phyloP scores from a whole-genome alignment of 1,140 invertebrate genomes.

The Monochamus saltuarius region DNA sequence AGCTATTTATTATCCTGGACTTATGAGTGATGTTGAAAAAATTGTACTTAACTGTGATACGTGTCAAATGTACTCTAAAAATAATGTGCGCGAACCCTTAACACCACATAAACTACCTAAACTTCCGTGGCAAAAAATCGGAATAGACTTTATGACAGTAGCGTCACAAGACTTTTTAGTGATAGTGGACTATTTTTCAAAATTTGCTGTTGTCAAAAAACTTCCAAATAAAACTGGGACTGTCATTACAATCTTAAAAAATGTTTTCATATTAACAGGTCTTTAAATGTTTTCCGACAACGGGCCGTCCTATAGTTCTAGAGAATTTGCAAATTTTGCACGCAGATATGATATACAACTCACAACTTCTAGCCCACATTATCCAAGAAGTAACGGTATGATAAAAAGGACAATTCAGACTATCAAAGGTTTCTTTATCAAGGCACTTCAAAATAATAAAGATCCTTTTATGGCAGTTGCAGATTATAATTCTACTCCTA shows the following conservation, averaged over 20 bases:
- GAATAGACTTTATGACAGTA: slow-evolving; percentile 18
- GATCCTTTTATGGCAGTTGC: slow-evolving; percentile 19
- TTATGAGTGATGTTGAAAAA: slow-evolving; percentile 1
- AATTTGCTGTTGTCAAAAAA: slow-evolving; percentile 23
- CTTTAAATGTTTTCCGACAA: slow-evolving; percentile 49
- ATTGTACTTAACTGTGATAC: neutral
- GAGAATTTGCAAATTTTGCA: slow-evolving; percentile 51
- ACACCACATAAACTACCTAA: neutral
- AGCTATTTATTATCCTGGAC: slow-evolving; percentile 1
- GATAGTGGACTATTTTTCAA: slow-evolving; percentile 22
- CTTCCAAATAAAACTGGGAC: neutral
- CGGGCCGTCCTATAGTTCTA: slow-evolving; percentile 51
- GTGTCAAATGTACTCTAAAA: slow-evolving; percentile 4
- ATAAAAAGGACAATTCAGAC: slow-evolving; percentile 40
- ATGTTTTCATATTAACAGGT: neutral
- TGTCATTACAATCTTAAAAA: slow-evolving; percentile 1
- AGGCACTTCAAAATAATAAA: slow-evolving; percentile 4
- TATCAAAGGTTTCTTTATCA: slow-evolving; percentile 11
- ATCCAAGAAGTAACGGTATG: slow-evolving; percentile 54
- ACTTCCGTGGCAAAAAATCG: slow-evolving; percentile 8
- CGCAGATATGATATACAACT: slow-evolving; percentile 49
- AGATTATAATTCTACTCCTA: slow-evolving; percentile 20
- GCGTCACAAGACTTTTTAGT: slow-evolving; percentile 16
- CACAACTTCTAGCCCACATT: slow-evolving; percentile 46
- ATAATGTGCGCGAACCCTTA: neutral